phyloP scores from a whole-genome alignment of 2,797 vertebrate species.

The Enoplosus armatus region DNA sequence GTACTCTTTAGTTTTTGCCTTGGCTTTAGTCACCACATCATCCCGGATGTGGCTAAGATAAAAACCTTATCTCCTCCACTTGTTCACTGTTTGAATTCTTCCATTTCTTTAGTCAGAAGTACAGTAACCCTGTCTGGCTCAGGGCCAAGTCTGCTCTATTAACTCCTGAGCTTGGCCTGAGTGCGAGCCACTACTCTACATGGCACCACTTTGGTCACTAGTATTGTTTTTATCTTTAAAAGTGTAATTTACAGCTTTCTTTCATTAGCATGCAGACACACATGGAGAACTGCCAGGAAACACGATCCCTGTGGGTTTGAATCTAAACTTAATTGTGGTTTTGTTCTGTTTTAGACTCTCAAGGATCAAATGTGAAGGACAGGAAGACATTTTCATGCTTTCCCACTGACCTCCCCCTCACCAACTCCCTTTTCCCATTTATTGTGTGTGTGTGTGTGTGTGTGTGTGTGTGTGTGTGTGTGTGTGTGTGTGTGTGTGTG shows the following conservation, averaged over 20 bases:
- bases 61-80: slow-evolving; percentile 67
- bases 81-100: slow-evolving; percentile 61
- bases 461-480: slow-evolving; percentile 31
- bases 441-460: slow-evolving; percentile 16
- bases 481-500: slow-evolving; percentile 19
- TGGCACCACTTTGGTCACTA: slow-evolving; percentile 22
- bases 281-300: slow-evolving; percentile 19
- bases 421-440: slow-evolving; percentile 8
- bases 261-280: slow-evolving; percentile 16
- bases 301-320: slow-evolving; percentile 23
- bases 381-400: slow-evolving; percentile 20
- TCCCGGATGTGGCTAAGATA: slow-evolving; percentile 64
- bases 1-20: slow-evolving; percentile 46
- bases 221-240: slow-evolving; percentile 30
- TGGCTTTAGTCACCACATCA: slow-evolving; percentile 51
- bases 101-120: slow-evolving; percentile 52
- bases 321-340: slow-evolving; percentile 32
- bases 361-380: slow-evolving; percentile 45
- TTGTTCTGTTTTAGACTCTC: slow-evolving; percentile 24
- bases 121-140: slow-evolving; percentile 49
- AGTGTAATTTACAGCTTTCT: slow-evolving; percentile 6
- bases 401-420: slow-evolving; percentile 10
- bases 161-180: slow-evolving; percentile 9
- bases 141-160: slow-evolving; percentile 35
- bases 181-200: slow-evolving; percentile 17